A percentile compares a stretch with the other conserved stretches of the same genome.
These are phyloP conservation scores for Scelioninae gen. 1 DNA, from an alignment of 2,888 invertebrate genomes.

Conservation along the genomic window DNA sequence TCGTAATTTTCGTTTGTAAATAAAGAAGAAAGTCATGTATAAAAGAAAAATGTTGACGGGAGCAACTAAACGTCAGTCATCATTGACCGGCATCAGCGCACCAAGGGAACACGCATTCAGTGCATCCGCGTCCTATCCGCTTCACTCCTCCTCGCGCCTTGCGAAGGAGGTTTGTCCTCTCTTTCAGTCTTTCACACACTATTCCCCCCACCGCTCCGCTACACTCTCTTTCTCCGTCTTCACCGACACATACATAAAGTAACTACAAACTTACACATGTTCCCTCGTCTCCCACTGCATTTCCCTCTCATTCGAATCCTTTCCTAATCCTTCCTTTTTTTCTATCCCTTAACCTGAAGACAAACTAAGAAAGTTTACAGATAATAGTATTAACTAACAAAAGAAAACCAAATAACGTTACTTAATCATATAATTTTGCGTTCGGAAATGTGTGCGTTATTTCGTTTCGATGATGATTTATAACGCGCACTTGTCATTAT, in stretches of 20 bases:
- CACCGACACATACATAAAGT: conserved; percentile 45
- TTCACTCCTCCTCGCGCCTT: conserved; percentile 39
- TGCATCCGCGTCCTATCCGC: conserved; percentile 49
- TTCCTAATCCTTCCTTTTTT: conserved; percentile 66
- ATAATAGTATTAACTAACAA: conserved; percentile 29
- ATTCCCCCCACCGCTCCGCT: conserved; percentile 58
- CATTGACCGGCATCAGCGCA: conserved; percentile 61
- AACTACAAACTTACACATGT: conserved; percentile 60
- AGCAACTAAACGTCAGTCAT: conserved; percentile 50
- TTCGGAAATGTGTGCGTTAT: conserved; percentile 14
- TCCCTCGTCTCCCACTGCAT: conserved; percentile 66
- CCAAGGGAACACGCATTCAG: conserved; percentile 58
- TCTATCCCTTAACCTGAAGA: conserved; percentile 37
- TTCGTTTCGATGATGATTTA: conserved; percentile 15
- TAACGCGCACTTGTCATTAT: conserved; percentile 5
- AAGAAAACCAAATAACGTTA: conserved; percentile 42
- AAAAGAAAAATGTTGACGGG: too few relatives aligned
- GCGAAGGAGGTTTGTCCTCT: conserved; percentile 65
- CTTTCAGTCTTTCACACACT: conserved; percentile 58
- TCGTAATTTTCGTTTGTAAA: too few relatives aligned
- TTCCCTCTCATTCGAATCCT: conserved; percentile 68
- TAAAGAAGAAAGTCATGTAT: too few relatives aligned
- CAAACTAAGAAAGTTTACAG: conserved; percentile 42
- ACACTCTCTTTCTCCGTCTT: conserved; percentile 51
- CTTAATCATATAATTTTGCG: conserved; percentile 20